Percentiles rank a stretch among this genome's conserved stretches.
These are phyloP conservation scores for Fringilla coelebs DNA, from an alignment of 2,797 vertebrate species.

Conservation along the genomic window DNA sequence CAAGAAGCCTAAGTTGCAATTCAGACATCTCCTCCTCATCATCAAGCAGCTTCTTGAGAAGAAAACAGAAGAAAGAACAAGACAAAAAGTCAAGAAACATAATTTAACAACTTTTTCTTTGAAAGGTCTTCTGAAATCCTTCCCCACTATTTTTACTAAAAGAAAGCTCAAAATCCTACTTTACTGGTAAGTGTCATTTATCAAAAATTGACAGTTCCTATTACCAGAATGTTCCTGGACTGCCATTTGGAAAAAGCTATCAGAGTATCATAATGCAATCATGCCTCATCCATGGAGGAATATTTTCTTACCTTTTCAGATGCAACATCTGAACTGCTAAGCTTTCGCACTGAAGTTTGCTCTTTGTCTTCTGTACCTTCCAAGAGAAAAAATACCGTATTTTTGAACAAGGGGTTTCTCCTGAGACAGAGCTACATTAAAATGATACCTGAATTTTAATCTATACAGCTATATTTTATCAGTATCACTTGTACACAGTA, in stretches of 20 bases:
- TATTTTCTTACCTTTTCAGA: constrained; percentile 75
- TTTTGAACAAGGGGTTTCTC: background rate
- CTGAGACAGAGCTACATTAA: background rate
- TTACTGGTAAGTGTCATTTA: background rate
- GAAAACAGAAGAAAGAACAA: constrained; percentile 4
- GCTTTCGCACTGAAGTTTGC: constrained; percentile 69
- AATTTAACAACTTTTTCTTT: background rate
- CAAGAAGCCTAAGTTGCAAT: constrained; percentile 92
- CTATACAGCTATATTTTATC: background rate
- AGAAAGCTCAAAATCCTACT: background rate
- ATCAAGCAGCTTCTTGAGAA: constrained; percentile 75
- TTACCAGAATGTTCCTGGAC: background rate
- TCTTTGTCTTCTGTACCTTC: constrained; percentile 76
- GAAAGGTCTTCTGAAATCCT: background rate
- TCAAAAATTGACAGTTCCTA: background rate
- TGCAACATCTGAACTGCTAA: constrained; percentile 67
- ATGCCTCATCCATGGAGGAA: background rate
- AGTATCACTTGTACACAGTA: background rate
- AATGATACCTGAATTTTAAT: background rate
- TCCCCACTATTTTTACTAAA: background rate
- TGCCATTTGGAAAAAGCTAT: background rate
- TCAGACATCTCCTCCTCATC: constrained; percentile 96
- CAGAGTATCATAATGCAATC: background rate
- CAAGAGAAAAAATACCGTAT: constrained; percentile 29
- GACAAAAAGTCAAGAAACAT: background rate